Conservation (phyloP, 2,888 invertebrate genomes). For the Xanthorhoe spadicearia region DNA sequence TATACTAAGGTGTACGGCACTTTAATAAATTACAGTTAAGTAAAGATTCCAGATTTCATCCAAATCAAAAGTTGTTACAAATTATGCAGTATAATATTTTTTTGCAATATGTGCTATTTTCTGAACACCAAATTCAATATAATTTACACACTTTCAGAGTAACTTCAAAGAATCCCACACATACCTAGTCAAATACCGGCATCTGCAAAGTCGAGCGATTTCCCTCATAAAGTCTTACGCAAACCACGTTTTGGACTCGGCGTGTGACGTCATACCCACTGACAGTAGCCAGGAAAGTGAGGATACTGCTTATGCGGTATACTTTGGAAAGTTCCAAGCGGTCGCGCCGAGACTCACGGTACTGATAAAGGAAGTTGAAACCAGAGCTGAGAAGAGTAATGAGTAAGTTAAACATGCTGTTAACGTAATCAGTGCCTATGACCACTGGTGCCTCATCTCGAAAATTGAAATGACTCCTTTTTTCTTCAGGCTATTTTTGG, state of each 20-base stretch:
- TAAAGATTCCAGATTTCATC: too few relatives aligned
- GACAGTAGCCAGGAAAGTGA: slow-evolving; percentile 67
- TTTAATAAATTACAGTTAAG: too few relatives aligned
- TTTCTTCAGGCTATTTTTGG: too few relatives aligned
- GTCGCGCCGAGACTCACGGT: slow-evolving; percentile 93
- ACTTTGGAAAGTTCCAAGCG: slow-evolving; percentile 97
- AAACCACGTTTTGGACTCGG: slow-evolving; percentile 89
- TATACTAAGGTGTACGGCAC: too few relatives aligned
- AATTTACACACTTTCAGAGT: slow-evolving; percentile 77
- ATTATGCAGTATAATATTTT: too few relatives aligned
- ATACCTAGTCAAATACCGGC: slow-evolving; percentile 93
- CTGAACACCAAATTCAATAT: too few relatives aligned
- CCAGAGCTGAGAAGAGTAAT: slow-evolving; percentile 87
- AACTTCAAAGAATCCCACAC: slow-evolving; percentile 93
- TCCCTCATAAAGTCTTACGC: slow-evolving; percentile 92
- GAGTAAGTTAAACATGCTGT: too few relatives aligned
- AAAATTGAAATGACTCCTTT: too few relatives aligned
- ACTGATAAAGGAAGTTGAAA: slow-evolving; percentile 93
- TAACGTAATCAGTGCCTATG: too few relatives aligned
- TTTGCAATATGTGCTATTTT: too few relatives aligned
- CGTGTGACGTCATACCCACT: slow-evolving; percentile 89
- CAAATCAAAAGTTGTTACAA: too few relatives aligned
- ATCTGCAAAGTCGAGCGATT: slow-evolving; percentile 92
- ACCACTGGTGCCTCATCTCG: too few relatives aligned
- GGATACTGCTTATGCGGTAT: slow-evolving; percentile 91